These are phyloP conservation scores for Drosophila seclusa DNA, from an alignment of 2,888 invertebrate genomes.

Conservation along the genomic window DNA sequence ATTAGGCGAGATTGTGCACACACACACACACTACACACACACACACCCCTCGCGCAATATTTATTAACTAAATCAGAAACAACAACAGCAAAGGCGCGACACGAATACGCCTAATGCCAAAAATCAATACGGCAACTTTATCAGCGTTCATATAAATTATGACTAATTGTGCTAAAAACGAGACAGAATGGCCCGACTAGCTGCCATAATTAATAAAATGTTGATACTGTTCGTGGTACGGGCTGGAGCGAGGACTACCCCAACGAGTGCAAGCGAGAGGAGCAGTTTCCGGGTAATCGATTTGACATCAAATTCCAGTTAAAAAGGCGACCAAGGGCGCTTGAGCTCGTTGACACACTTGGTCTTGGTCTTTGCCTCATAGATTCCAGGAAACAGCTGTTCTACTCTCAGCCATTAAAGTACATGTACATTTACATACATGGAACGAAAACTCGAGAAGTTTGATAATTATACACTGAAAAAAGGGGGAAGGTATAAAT, in stretches of 20 bases:
- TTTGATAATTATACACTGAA: neutral
- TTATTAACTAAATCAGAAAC: constrained; percentile 74
- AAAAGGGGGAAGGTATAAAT: neutral
- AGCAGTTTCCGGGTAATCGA: neutral
- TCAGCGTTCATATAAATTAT: constrained; percentile 73
- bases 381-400: neutral
- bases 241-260: constrained; percentile 34
- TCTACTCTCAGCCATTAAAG: neutral
- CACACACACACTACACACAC: neutral
- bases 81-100: constrained; percentile 52
- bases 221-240: constrained; percentile 39
- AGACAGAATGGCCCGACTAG: constrained; percentile 56
- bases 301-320: neutral
- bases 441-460: neutral
- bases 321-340: neutral
- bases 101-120: constrained; percentile 66
- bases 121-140: constrained; percentile 75
- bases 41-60: constrained; percentile 35
- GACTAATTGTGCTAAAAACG: constrained; percentile 81
- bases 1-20: constrained; percentile 1
- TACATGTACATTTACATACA: neutral
- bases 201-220: constrained; percentile 64
- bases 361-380: neutral
- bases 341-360: neutral
- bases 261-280: constrained; percentile 18